Evolutionary conservation across 2,888 invertebrate genomes (phyloP).

Genomic region (Lepetodrilus schrolli): DNA sequence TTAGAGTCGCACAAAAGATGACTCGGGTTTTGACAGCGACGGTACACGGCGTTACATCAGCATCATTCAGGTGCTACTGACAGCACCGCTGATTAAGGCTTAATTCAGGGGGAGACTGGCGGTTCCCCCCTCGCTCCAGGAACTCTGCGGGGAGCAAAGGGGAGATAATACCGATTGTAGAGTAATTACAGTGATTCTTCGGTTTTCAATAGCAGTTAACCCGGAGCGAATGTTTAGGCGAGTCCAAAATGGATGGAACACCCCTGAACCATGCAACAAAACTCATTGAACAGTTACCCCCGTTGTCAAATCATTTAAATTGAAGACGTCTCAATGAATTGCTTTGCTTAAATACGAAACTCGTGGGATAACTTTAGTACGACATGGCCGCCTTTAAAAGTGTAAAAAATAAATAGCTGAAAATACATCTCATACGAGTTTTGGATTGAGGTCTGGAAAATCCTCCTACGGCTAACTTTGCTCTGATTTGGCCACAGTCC

Average conservation of each 20-base stretch:
- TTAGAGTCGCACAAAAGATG: background rate
- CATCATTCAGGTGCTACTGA: background rate
- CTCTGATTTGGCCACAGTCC: no score
- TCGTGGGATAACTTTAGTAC: no score
- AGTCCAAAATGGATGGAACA: background rate
- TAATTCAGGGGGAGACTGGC: constrained; percentile 18
- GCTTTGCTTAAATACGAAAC: no score
- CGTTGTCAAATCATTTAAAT: no score
- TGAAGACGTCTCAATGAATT: no score
- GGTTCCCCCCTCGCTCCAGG: background rate
- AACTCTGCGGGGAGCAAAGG: constrained; percentile 2
- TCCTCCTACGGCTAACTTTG: no score
- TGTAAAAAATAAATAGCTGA: no score
- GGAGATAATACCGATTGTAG: constrained; percentile 17
- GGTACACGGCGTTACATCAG: constrained; percentile 18
- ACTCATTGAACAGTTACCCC: background rate
- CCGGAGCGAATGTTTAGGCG: constrained; percentile 15
- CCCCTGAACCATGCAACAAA: background rate
- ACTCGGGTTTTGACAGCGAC: constrained; percentile 6
- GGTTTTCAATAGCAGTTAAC: background rate
- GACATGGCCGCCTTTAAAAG: no score
- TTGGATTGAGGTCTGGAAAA: no score
- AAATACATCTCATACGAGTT: no score
- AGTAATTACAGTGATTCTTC: constrained; percentile 21
- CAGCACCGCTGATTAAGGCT: constrained; percentile 15